phyloP scores from a whole-genome alignment of 2,113 vertebrate genomes.

The Microcebus tavaratra region DNA sequence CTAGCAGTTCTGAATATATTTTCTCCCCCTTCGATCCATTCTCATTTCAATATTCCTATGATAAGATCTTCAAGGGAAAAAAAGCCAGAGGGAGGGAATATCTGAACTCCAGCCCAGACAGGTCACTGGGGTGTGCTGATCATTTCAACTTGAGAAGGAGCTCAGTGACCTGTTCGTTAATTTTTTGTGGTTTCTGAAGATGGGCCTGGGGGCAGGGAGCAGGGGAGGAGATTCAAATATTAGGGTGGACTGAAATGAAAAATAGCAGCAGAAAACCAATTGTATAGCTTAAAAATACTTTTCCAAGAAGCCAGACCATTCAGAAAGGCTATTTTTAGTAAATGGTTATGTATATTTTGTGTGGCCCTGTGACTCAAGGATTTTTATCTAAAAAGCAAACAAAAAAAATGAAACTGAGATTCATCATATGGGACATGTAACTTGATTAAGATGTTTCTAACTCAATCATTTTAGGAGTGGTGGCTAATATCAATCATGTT shows the following conservation, averaged over 20 bases:
- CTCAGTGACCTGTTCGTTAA: not conserved
- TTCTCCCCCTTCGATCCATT: not conserved
- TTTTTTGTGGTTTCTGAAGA: not conserved
- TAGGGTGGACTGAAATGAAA: constrained; percentile 41
- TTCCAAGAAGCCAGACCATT: not conserved
- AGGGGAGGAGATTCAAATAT: not conserved
- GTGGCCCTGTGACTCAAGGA: not conserved
- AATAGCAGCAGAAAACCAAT: not conserved
- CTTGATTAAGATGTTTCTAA: not conserved
- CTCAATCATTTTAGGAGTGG: not conserved
- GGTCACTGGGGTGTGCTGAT: not conserved
- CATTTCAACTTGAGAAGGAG: not conserved
- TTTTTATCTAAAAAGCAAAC: not conserved
- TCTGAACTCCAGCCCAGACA: not conserved
- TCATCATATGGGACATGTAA: not conserved
- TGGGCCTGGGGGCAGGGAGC: not conserved
- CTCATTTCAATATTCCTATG: not conserved
- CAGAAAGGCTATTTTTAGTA: not conserved
- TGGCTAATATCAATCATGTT: not conserved
- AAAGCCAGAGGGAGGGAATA: not conserved
- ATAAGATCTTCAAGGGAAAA: not conserved
- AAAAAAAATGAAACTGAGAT: not conserved
- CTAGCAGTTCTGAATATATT: not conserved
- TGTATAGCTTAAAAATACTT: not conserved
- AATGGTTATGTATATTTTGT: not conserved